phyloP scores from a whole-genome alignment of 2,113 vertebrate species.

The Triplophysa tibetana region DNA sequence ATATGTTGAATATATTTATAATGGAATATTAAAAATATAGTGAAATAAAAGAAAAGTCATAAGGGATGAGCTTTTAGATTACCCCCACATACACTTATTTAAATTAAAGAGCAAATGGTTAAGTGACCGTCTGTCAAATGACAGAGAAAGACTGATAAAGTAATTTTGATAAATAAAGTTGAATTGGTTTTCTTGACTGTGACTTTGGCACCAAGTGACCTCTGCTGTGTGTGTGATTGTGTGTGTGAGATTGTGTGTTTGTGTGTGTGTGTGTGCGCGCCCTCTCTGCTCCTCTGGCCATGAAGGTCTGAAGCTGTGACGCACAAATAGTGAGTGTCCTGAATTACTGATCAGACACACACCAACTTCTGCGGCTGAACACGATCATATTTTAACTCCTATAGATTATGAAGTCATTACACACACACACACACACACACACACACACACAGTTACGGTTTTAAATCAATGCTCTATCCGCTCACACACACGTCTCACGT shows the following conservation, averaged over 20 bases:
- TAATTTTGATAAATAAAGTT: slow-evolving; percentile 9
- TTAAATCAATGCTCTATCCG: slow-evolving; percentile 78
- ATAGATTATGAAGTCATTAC: slow-evolving; percentile 64
- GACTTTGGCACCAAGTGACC: background rate
- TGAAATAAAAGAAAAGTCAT: background rate
- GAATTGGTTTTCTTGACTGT: slow-evolving; percentile 1
- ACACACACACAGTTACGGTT: slow-evolving; percentile 63
- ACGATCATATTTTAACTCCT: slow-evolving; percentile 74
- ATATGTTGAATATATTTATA: background rate
- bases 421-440: slow-evolving; percentile 51
- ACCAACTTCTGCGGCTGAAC: slow-evolving; percentile 48
- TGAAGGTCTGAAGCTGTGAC: slow-evolving; percentile 73
- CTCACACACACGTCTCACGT: slow-evolving; percentile 72
- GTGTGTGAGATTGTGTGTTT: slow-evolving; percentile 48
- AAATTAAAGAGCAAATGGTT: slow-evolving; percentile 14
- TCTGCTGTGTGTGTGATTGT: slow-evolving; percentile 46
- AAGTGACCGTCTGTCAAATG: background rate
- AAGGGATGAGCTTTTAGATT: background rate
- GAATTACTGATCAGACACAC: slow-evolving; percentile 46
- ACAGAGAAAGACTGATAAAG: slow-evolving; percentile 13
- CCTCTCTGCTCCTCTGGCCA: slow-evolving; percentile 70
- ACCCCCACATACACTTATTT: background rate
- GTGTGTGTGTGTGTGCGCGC: slow-evolving; percentile 66
- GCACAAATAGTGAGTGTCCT: slow-evolving; percentile 55
- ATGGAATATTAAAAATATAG: background rate